These are phyloP conservation scores for Typhlichthys eigenmanni DNA, from an alignment of 2,797 vertebrate genomes.

Conservation along the genomic window DNA sequence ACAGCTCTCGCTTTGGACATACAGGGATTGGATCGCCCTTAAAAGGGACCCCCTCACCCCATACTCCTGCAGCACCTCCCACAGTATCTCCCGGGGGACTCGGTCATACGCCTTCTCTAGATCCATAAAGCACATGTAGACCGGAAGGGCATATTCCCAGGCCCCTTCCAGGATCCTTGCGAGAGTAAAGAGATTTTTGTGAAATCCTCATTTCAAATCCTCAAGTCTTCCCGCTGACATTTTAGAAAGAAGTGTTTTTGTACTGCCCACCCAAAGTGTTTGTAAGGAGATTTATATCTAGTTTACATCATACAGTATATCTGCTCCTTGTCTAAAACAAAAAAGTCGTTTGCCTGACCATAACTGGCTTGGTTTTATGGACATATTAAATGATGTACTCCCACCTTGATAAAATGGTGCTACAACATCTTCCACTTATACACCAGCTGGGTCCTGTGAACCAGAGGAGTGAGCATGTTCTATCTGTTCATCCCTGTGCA, in stretches of 20 bases:
- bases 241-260: constrained; percentile 2
- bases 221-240: too few relatives aligned
- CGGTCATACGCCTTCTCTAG: too few relatives aligned
- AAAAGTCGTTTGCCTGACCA: constrained; percentile 24
- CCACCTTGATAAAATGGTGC: constrained; percentile 35
- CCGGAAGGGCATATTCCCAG: too few relatives aligned
- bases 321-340: constrained; percentile 36
- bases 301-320: constrained; percentile 50
- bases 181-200: too few relatives aligned
- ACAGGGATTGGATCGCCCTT: too few relatives aligned
- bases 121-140: too few relatives aligned
- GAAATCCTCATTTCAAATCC: too few relatives aligned
- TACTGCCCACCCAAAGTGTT: constrained; percentile 22
- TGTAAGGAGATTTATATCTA: constrained; percentile 37
- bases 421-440: constrained; percentile 14
- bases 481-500: constrained; percentile 51
- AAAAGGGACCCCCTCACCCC: too few relatives aligned
- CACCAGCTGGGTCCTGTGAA: constrained; percentile 56
- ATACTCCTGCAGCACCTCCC: too few relatives aligned
- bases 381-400: constrained; percentile 16
- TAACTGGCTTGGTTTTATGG: constrained; percentile 20
- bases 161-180: too few relatives aligned
- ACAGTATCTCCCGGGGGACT: too few relatives aligned
- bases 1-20: too few relatives aligned
- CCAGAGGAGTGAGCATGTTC: constrained; percentile 44